phyloP scores from a whole-genome alignment of 2,888 invertebrate species.

The Papilio gigon region DNA sequence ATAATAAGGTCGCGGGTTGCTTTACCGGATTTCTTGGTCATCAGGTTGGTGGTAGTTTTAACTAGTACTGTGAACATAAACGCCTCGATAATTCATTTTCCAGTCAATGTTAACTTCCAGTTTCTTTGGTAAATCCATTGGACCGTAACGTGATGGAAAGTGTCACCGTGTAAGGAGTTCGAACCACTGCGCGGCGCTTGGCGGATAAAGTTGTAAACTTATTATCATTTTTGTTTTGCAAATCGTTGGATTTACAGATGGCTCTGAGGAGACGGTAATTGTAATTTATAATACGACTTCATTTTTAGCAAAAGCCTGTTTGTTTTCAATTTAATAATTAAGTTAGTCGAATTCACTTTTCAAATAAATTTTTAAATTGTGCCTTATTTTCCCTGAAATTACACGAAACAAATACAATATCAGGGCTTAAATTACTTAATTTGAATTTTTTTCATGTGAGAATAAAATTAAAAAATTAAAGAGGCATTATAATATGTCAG shows the following conservation, averaged over 20 bases:
- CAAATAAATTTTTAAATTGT: not conserved
- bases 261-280: conserved; percentile 73
- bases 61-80: not conserved
- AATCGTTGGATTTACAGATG: conserved; percentile 78
- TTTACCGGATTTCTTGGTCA: not conserved
- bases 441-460: not conserved
- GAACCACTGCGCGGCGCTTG: no score
- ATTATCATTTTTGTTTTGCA: conserved; percentile 68
- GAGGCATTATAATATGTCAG: no score
- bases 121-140: no score
- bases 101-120: not conserved
- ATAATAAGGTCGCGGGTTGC: not conserved
- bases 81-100: not conserved
- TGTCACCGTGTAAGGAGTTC: no score
- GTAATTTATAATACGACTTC: conserved; percentile 24
- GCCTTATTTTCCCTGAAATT: not conserved
- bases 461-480: no score
- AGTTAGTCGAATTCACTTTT: not conserved
- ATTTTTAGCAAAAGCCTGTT: not conserved
- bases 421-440: not conserved
- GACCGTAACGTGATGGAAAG: no score
- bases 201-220: conserved; percentile 42
- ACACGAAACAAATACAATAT: no score
- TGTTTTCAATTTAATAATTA: not conserved
- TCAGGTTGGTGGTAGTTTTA: not conserved